Conservation (phyloP, 2,113 vertebrate genomes). For the Epinephelus fuscoguttatus region DNA sequence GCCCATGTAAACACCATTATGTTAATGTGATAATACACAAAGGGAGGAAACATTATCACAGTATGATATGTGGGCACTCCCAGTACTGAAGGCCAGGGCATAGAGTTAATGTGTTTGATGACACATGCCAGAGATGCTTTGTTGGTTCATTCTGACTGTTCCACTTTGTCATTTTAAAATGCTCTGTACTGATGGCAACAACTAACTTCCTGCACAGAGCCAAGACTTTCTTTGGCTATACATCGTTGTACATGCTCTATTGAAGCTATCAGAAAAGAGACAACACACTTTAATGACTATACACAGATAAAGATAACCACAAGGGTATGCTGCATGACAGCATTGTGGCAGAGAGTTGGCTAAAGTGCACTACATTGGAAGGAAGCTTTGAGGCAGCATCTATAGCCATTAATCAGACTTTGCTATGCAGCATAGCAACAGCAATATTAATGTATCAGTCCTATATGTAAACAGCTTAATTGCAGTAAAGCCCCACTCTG, state of each 20-base stretch:
- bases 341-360: background rate
- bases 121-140: too few relatives aligned
- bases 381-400: background rate
- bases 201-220: too few relatives aligned
- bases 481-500: background rate
- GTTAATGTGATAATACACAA: too few relatives aligned
- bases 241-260: rapidly evolving
- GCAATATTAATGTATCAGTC: constrained; percentile 5
- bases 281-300: background rate
- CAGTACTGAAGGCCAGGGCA: too few relatives aligned
- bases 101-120: too few relatives aligned
- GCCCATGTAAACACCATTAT: too few relatives aligned
- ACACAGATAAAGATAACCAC: background rate
- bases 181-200: too few relatives aligned
- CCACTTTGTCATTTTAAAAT: too few relatives aligned
- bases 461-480: constrained; percentile 9
- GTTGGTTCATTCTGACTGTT: too few relatives aligned
- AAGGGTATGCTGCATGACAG: background rate
- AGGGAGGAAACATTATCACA: too few relatives aligned
- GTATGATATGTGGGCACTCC: too few relatives aligned
- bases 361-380: background rate
- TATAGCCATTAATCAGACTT: background rate
- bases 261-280: background rate
- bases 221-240: too few relatives aligned
- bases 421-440: background rate